These are phyloP conservation scores for Dicranocentrus wangi DNA, from an alignment of 2,888 invertebrate species.

Conservation along the genomic window DNA sequence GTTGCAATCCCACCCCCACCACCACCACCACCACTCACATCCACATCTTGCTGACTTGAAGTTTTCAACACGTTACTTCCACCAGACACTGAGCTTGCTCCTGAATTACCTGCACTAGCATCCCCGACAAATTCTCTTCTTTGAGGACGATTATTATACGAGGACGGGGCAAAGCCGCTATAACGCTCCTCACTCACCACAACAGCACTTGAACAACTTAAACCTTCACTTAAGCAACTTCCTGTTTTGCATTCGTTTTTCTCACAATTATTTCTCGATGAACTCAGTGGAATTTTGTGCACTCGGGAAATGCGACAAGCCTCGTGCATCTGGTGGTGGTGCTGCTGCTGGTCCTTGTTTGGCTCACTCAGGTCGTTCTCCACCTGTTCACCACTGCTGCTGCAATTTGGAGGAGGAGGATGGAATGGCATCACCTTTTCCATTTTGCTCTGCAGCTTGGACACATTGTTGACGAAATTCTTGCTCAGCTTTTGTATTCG, in stretches of 20 bases:
- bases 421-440: constrained; percentile 67
- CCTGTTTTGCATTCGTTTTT: constrained; percentile 56
- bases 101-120: constrained; percentile 7
- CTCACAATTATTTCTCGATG: constrained; percentile 52
- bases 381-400: constrained; percentile 33
- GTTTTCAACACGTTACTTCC: constrained; percentile 34
- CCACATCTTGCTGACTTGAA: constrained; percentile 13
- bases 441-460: constrained; percentile 70
- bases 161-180: constrained; percentile 41
- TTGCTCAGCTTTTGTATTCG: constrained; percentile 71
- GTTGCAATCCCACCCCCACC: constrained; percentile 15
- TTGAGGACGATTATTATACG: constrained; percentile 53
- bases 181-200: constrained; percentile 50
- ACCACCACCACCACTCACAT: not conserved
- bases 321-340: constrained; percentile 6
- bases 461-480: constrained; percentile 70
- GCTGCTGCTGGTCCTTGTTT: constrained; percentile 33
- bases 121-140: constrained; percentile 38
- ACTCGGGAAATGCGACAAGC: constrained; percentile 34
- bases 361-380: constrained; percentile 55
- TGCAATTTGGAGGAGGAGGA: constrained; percentile 33
- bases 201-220: constrained; percentile 40
- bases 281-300: constrained; percentile 52
- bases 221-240: constrained; percentile 45
- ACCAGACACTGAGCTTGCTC: constrained; percentile 18